These are phyloP conservation scores for Aricia agestis DNA, from an alignment of 1,140 invertebrate species.

Conservation along the genomic window DNA sequence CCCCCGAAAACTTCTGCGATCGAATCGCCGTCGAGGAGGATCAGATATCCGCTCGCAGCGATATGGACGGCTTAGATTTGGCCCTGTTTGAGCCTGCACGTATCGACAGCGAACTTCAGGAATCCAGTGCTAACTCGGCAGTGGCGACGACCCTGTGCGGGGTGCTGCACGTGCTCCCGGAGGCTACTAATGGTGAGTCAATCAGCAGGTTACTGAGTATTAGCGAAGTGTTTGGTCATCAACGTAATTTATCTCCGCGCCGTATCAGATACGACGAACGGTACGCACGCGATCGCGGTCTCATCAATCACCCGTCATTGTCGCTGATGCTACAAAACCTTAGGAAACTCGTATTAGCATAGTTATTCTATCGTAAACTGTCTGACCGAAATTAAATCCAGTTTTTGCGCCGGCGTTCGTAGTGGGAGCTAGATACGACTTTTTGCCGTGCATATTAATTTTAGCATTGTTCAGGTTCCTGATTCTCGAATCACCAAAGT, in stretches of 20 bases:
- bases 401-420: neutral
- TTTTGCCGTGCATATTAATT: neutral
- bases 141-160: slow-evolving; percentile 51
- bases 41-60: slow-evolving; percentile 76
- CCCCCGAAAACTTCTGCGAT: slow-evolving; percentile 66
- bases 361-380: slow-evolving; percentile 3
- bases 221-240: slow-evolving; percentile 21
- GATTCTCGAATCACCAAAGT: neutral
- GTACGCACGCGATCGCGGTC: slow-evolving; percentile 62
- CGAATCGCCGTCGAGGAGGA: slow-evolving; percentile 55
- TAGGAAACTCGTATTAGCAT: slow-evolving; percentile 15
- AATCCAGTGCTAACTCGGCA: slow-evolving; percentile 48
- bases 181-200: slow-evolving; percentile 54
- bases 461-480: slow-evolving; percentile 1
- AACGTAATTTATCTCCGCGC: slow-evolving; percentile 10
- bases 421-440: neutral
- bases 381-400: slow-evolving; percentile 1
- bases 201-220: slow-evolving; percentile 1
- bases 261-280: slow-evolving; percentile 71
- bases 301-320: slow-evolving; percentile 63
- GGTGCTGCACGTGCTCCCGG: slow-evolving; percentile 55
- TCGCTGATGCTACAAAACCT: slow-evolving; percentile 47
- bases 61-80: slow-evolving; percentile 82
- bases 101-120: slow-evolving; percentile 58
- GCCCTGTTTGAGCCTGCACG: slow-evolving; percentile 80